phyloP scores from a whole-genome alignment of 2,797 vertebrate species.

The Oreochromis mossambicus region DNA sequence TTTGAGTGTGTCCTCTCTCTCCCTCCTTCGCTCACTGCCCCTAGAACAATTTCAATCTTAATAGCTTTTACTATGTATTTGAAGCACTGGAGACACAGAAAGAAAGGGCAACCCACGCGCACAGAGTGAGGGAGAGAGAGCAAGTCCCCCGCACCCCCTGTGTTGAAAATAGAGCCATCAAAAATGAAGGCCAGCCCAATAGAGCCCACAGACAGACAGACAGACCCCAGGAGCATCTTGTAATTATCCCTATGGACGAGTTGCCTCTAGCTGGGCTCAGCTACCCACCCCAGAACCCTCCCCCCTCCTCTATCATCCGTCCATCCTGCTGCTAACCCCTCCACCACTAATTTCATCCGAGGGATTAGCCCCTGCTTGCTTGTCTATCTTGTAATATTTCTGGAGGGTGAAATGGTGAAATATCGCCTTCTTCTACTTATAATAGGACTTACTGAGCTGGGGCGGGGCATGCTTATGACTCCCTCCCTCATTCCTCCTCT shows the following conservation, averaged over 20 bases:
- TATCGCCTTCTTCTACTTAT: slow-evolving; percentile 90
- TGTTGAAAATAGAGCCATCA: slow-evolving; percentile 98
- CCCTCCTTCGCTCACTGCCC: slow-evolving; percentile 83
- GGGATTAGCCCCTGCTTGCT: slow-evolving; percentile 89
- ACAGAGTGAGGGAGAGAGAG: slow-evolving; percentile 14
- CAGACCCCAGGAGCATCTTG: slow-evolving; percentile 86
- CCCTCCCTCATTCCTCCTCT: slow-evolving; percentile 22
- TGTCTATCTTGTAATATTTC: slow-evolving; percentile 97
- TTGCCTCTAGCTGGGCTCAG: slow-evolving; percentile 93
- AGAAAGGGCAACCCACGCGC: slow-evolving; percentile 46
- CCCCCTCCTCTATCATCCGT: slow-evolving; percentile 57
- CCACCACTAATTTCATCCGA: slow-evolving; percentile 98
- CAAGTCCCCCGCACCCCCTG: slow-evolving; percentile 38
- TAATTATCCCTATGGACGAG: slow-evolving; percentile 98
- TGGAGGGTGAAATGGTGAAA: slow-evolving; percentile 83
- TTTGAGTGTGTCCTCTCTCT: slow-evolving; percentile 78
- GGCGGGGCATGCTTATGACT: slow-evolving; percentile 79
- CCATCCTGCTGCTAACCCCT: slow-evolving; percentile 91
- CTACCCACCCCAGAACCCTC: slow-evolving; percentile 80
- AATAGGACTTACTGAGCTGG: slow-evolving; percentile 86
- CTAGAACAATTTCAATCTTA: slow-evolving; percentile 99
- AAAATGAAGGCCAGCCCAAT: slow-evolving; percentile 84
- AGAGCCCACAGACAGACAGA: slow-evolving; percentile 80
- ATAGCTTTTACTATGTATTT: slow-evolving; percentile 99
- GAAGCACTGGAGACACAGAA: slow-evolving; percentile 81